Conservation (phyloP, 2,888 invertebrate genomes). For the Meganola albula region DNA sequence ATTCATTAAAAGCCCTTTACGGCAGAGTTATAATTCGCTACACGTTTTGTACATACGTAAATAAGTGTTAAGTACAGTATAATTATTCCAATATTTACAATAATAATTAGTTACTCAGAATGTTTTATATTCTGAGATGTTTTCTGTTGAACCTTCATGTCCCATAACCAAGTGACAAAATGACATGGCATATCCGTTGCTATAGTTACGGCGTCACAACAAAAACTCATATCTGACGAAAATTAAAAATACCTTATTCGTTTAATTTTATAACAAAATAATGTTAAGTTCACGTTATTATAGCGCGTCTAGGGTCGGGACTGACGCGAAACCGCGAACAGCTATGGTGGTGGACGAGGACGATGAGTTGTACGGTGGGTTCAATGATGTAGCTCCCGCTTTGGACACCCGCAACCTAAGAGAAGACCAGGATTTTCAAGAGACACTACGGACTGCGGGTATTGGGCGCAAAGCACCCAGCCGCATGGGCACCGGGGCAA, state of each 20-base stretch:
- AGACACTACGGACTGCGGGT: slow-evolving; percentile 85
- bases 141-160: too few species aligned
- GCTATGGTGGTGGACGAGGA: slow-evolving; percentile 70
- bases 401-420: slow-evolving; percentile 82
- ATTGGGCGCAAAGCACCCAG: slow-evolving; percentile 82
- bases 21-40: too few species aligned
- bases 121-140: too few species aligned
- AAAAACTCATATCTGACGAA: slow-evolving; percentile 22
- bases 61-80: too few species aligned
- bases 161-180: too few species aligned
- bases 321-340: slow-evolving; percentile 58
- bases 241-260: neutral
- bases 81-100: too few species aligned
- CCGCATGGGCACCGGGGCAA: slow-evolving; percentile 64
- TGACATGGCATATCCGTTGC: slow-evolving; percentile 33
- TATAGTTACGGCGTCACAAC: slow-evolving; percentile 71
- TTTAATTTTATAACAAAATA: slow-evolving; percentile 8
- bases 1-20: too few species aligned
- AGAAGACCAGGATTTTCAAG: slow-evolving; percentile 85
- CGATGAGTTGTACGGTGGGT: slow-evolving; percentile 82
- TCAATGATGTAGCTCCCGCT: slow-evolving; percentile 82
- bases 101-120: too few species aligned
- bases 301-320: slow-evolving; percentile 56
- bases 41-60: too few species aligned
- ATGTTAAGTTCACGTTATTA: slow-evolving; percentile 68